Base-by-base conservation (phyloP, 2,113 vertebrate genomes). In the Panthera uncia region DNA sequence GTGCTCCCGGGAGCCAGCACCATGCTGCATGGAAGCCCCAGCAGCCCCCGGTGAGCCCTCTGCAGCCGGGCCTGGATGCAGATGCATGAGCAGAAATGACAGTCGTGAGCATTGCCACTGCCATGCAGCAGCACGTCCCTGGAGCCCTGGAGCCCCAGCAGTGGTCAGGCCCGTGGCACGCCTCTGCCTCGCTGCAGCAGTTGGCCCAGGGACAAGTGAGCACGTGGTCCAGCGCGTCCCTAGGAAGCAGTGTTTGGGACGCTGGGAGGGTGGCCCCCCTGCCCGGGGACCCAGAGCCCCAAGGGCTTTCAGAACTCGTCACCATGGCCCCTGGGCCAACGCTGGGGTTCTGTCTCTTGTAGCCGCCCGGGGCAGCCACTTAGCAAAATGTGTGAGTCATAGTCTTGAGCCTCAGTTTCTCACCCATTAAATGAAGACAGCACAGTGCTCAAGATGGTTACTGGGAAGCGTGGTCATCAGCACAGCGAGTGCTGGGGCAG, bases 121-220 rank as follows among this genome's bases (percentile, higher is more conserved):
- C 33, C 68, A 50, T 23, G 19, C 4, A 61, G 55, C 11, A 15
- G 23, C 23, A 41, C n/a, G 18, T 15, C 13, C 33, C 69, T 36
- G 19, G 19, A 63, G 10, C 13, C 33, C 69, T 36, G 19, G 19
- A 63, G 10, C 45, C 12, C 65, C 13, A 23, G 71, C 15, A 33
- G 52, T 16, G 52, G 52, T 15, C 52, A 16, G 55, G 55, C 69
- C 5, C 0, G 0, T n/a, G 81, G 55, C 55, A 7, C 1, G 0
- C 38, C 48, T 83, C 38, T 41, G 10, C 25, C 41, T 63, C 18
- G 9, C 52, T 5, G 1, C 8, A 10, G 33, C 5, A 1, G 41
- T 9, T 33, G 45, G 68, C 13, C 50, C 48, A 61, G 45, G 48
- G 36, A 63, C 31, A 33, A 76, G 61, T 13, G 33, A 55, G 61